Conservation (phyloP, 2,113 vertebrate species). For the Nannobrachium achirus region DNA sequence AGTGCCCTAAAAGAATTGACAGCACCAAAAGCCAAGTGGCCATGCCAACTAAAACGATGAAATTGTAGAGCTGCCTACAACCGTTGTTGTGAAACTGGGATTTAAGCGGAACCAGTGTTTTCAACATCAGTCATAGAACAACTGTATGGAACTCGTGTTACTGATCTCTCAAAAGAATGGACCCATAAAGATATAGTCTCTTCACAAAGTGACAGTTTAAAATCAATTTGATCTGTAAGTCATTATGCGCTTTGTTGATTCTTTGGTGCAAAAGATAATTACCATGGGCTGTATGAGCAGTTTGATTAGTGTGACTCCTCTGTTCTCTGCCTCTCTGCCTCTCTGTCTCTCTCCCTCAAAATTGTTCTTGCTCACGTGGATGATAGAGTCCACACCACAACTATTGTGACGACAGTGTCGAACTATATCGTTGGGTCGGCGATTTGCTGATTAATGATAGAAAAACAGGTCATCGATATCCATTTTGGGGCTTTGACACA, state of each 20-base stretch:
- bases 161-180: slow-evolving; percentile 11
- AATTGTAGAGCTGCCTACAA: not conserved
- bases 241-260: slow-evolving; percentile 97
- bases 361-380: no score
- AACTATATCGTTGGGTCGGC: no score
- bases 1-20: no score
- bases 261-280: slow-evolving; percentile 92
- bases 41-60: no score
- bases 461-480: no score
- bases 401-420: no score
- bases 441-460: no score
- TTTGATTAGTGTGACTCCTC: slow-evolving; percentile 87
- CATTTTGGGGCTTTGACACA: no score
- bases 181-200: slow-evolving; percentile 24
- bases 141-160: slow-evolving; percentile 12
- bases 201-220: slow-evolving; percentile 36
- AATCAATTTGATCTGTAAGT: slow-evolving; percentile 68
- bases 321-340: no score
- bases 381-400: no score
- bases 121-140: slow-evolving; percentile 27
- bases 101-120: slow-evolving; percentile 1
- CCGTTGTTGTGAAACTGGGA: slow-evolving; percentile 15
- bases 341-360: no score
- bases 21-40: no score
- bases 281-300: slow-evolving; percentile 86